Conservation (phyloP, 2,113 vertebrate genomes). For the Laterallus jamaicensis region DNA sequence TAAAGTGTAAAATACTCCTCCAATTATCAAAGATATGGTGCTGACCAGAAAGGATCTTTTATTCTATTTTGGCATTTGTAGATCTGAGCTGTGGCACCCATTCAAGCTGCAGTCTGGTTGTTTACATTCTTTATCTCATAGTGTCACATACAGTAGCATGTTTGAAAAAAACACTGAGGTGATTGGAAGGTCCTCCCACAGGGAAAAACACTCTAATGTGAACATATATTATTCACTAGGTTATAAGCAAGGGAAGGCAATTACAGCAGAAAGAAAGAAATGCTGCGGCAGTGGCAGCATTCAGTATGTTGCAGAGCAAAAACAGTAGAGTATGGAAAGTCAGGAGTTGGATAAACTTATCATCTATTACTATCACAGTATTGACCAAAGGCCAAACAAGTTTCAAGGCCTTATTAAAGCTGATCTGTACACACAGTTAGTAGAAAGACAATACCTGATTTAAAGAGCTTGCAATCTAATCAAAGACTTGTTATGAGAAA, state of each 20-base stretch:
- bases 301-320: neutral
- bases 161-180: constrained; percentile 47
- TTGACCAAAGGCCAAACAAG: constrained; percentile 28
- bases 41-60: constrained; percentile 6
- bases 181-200: constrained; percentile 61
- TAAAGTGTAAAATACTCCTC: neutral
- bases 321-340: constrained; percentile 15
- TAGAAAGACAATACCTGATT: constrained; percentile 36
- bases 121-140: constrained; percentile 64
- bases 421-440: constrained; percentile 25
- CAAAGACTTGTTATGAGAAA: constrained; percentile 40
- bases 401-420: constrained; percentile 25
- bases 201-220: constrained; percentile 64
- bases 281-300: neutral
- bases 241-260: constrained; percentile 60
- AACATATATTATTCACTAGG: constrained; percentile 69
- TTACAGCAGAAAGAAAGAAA: constrained; percentile 50
- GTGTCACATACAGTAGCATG: constrained; percentile 53
- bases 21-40: neutral
- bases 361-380: neutral
- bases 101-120: constrained; percentile 28
- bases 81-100: neutral
- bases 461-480: constrained; percentile 53
- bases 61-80: neutral
- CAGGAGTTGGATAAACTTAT: neutral